Evolutionary conservation across 2,797 vertebrate genomes (phyloP).

Genomic region (Amniataba percoides): DNA sequence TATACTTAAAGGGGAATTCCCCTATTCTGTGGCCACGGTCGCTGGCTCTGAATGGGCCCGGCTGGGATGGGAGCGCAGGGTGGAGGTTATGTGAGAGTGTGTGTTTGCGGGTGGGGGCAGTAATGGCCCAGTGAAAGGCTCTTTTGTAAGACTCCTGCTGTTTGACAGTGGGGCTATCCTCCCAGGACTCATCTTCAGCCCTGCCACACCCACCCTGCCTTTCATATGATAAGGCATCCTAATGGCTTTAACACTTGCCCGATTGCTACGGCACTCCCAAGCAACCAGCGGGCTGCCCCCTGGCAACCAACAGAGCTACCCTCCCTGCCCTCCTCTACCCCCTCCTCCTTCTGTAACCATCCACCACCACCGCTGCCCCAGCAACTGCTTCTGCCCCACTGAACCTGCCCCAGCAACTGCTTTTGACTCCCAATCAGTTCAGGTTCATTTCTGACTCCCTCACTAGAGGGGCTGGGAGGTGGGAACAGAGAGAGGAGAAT

Average conservation of each 20-base stretch:
- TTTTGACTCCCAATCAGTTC: slow-evolving; percentile 85
- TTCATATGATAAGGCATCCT: slow-evolving; percentile 91
- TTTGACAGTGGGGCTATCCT: slow-evolving; percentile 89
- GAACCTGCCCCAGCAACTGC: slow-evolving; percentile 82
- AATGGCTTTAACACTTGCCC: slow-evolving; percentile 88
- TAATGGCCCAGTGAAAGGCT: slow-evolving; percentile 73
- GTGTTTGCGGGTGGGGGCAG: slow-evolving; percentile 35
- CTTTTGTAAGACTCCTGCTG: slow-evolving; percentile 84
- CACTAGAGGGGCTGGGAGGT: slow-evolving; percentile 66
- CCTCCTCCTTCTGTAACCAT: slow-evolving; percentile 64
- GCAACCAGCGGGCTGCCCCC: slow-evolving; percentile 74
- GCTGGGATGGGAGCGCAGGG: slow-evolving; percentile 47
- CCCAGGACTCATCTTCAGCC: slow-evolving; percentile 85
- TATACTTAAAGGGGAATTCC: slow-evolving; percentile 77
- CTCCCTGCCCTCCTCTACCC: slow-evolving; percentile 33
- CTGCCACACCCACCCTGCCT: slow-evolving; percentile 84
- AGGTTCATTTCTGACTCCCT: slow-evolving; percentile 80
- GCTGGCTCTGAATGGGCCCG: slow-evolving; percentile 74
- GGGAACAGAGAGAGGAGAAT: slow-evolving; percentile 74
- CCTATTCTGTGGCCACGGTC: slow-evolving; percentile 70
- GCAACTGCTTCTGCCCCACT: slow-evolving; percentile 84
- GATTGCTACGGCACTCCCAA: slow-evolving; percentile 70
- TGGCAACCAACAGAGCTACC: slow-evolving; percentile 67
- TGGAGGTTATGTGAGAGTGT: slow-evolving; percentile 54
- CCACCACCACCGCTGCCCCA: slow-evolving; percentile 62